These are phyloP conservation scores for Pelobates cultripes DNA, from an alignment of 2,797 vertebrate genomes.

Conservation along the genomic window DNA sequence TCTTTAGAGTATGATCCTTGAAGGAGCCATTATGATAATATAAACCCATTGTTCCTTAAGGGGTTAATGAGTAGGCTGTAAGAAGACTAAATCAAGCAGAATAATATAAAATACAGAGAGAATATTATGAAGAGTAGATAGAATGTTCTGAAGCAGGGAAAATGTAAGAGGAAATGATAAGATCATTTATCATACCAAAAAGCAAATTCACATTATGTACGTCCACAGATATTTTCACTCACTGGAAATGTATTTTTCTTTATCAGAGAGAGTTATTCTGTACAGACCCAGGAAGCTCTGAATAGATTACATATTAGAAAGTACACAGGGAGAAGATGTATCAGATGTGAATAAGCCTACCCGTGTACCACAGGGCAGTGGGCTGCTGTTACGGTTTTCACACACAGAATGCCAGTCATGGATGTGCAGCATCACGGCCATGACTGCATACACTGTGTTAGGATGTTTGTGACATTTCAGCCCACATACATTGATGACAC, in stretches of 20 bases:
- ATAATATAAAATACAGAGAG: no score
- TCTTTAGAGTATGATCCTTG: no score
- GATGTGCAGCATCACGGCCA: neutral
- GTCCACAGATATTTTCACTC: neutral
- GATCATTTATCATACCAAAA: no score
- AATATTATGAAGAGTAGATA: no score
- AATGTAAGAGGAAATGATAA: no score
- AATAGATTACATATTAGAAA: neutral
- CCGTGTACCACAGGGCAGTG: neutral
- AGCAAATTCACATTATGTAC: no score
- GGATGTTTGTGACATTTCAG: constrained; percentile 62
- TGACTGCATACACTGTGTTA: constrained; percentile 41
- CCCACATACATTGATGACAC: constrained; percentile 69
- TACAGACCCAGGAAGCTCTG: neutral
- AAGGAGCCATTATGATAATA: no score
- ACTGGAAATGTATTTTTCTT: neutral
- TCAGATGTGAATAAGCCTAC: neutral
- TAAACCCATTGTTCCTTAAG: no score
- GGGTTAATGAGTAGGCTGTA: no score
- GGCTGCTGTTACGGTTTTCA: neutral
- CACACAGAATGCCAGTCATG: neutral
- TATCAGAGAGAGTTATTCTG: neutral
- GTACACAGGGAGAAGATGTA: neutral
- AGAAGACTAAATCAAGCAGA: no score
- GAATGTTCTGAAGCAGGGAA: no score